These are phyloP conservation scores for Hanleya hanleyi DNA, from an alignment of 2,888 invertebrate genomes.

Conservation along the genomic window DNA sequence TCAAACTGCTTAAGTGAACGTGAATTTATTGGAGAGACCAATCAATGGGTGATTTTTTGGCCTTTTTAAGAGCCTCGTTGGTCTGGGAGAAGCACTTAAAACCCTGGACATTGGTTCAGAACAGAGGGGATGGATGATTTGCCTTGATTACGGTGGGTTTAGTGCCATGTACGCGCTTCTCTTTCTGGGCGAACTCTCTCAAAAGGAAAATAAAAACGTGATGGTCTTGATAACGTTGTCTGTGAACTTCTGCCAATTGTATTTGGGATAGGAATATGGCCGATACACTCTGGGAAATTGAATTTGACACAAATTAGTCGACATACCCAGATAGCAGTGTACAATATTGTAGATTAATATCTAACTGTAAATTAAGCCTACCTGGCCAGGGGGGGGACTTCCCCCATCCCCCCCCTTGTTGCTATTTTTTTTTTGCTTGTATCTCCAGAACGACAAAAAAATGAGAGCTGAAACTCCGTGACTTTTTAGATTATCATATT, in stretches of 20 bases:
- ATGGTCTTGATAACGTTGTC: slow-evolving; percentile 58
- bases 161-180: slow-evolving; percentile 51
- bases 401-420: too few relatives aligned
- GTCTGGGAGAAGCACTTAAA: slow-evolving; percentile 65
- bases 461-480: too few relatives aligned
- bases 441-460: too few relatives aligned
- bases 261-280: slow-evolving; percentile 63
- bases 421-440: too few relatives aligned
- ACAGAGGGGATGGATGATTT: slow-evolving; percentile 70
- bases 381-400: too few relatives aligned
- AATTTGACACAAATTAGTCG: too few relatives aligned
- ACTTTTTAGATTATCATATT: too few relatives aligned
- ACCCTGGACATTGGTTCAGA: slow-evolving; percentile 56
- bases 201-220: slow-evolving; percentile 67
- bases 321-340: too few relatives aligned
- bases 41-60: slow-evolving; percentile 49
- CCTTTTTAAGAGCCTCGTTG: slow-evolving; percentile 49
- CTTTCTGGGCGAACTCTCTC: slow-evolving; percentile 70
- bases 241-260: slow-evolving; percentile 69
- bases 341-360: too few relatives aligned
- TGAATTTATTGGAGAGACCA: slow-evolving; percentile 50
- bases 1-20: too few relatives aligned
- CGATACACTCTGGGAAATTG: slow-evolving; percentile 61
- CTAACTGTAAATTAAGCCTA: too few relatives aligned
- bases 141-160: slow-evolving; percentile 62